Evolutionary conservation across 2,888 invertebrate species (phyloP), one percentile per base, ranked within the genome.

Genomic region (Chrysolina haemoptera): DNA sequence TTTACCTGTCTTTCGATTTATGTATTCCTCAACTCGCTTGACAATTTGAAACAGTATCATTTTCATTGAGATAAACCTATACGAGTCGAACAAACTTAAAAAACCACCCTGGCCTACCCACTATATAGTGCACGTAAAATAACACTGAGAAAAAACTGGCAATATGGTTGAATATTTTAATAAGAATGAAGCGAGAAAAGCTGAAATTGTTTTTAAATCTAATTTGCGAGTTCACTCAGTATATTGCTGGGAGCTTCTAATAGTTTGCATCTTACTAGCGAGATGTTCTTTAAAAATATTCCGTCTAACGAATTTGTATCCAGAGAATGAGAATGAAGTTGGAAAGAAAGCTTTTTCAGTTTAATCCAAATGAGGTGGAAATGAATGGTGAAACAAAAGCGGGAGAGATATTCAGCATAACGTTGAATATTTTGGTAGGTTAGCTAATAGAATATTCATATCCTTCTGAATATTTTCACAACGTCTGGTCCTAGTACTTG

Each of bases 151-250:
- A 71, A 75, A 73, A 68, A 62, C 46, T 40, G 80, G 73, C 80
- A 80, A 78, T 78, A 79, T 79, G 78, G 74, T 71, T 74, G 79
- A 79, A 80, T 81, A 81, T 79, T 81, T 80, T 78, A 80, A 80
- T 81, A 81, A 78, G 76, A 70, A 74, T 68, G 75, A 66, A 73
- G 73, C 74, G 75, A 43, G 68, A 76, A 75, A 62, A 71, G 67
- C 74, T 74, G 79, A 76, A 81, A 81, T 80, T 80, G 81, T 80
- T 79, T 81, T 81, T 76, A 78, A 81, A 80, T 79, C 77, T 78
- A 78, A 81, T 81, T 81, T 81, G 68, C 73, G 70, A 73, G 71
- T 73, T 55, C 73, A 70, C 75, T 75, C 72, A 48, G 72, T 75
- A 70, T 73, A 75, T 68, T 62, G 65, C 71, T 55, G 53, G 50